Evolutionary conservation across 2,113 vertebrate species (phyloP), one percentile per base, ranked within the genome.

Genomic region (Albula goreensis): DNA sequence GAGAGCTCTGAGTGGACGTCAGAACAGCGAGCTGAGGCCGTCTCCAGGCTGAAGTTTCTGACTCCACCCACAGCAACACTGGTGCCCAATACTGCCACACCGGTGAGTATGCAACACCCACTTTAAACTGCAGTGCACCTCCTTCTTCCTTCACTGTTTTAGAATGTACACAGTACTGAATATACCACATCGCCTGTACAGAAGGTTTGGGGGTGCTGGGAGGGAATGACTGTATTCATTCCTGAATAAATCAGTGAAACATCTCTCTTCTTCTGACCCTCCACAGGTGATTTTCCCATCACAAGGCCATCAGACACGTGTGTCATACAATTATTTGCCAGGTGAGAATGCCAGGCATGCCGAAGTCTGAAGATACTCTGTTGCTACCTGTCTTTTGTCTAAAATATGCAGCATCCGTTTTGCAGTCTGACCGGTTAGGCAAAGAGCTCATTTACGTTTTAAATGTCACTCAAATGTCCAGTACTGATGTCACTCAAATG

Each of bases 1-100:
- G 91, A 89, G 13, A 81, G 22, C 2, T 83, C 86, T 10, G 88
- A 89, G 60, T 87, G 88, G 87, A 90, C 91, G 56, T 87, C 78
- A 0, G 94, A 93, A 85, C 93, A 93, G 85, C 92, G 92, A 81
- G 92, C 93, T 0, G 90, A 94, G 83, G 94, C 95, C 0, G 91
- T 95, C 80, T 92, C 93, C 2, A 93, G 90, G 86, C 88, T 95
- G 19, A 96, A 94, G 90, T 88, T 96, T 66, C 91, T 96, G 81
- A 88, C 91, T 3, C 22, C 2, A 3, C 95, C 95, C 13, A 63
- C 88, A 78, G 89, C 90, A 81, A 51, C 85, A 56, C 90, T 91
- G 86, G 92, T 94, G 85, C 93, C 88, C 79, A 89, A 74, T 83
- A 50, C 52, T 66, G 3, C 83, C 15, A 50, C 85, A 77, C 87